Base-by-base conservation (phyloP, 2,113 vertebrate genomes). In the Scopus umbretta region DNA sequence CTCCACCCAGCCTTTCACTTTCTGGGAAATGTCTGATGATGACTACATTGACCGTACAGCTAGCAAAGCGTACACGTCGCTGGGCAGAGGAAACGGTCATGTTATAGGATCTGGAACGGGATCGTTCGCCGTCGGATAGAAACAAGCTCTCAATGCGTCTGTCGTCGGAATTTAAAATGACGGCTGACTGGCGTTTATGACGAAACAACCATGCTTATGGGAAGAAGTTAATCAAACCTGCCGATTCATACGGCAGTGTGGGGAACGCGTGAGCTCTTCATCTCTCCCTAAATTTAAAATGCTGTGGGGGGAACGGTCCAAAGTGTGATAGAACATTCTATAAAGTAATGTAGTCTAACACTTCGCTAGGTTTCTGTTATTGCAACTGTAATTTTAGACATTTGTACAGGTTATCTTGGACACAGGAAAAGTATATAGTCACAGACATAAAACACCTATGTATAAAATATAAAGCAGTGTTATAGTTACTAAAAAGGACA, bases 401-500 rank as follows among this genome's bases (percentile, higher is more conserved):
- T 96, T 96, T 96, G 97, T 97, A 98, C 96, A 97, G 97, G 88
- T 97, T 97, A 96, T 96, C 85, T 98, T 90, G 89, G 97, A 97
- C 97, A 97, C 92, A 96, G 94, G 95, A 95, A 96, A 97, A 97
- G 94, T 96, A 97, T 98, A 97, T 97, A 92, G 96, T 97, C 94
- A 93, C 92, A 90, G 91, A 98, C 96, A 96, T 92, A 98, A 97
- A 97, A 97, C 97, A 97, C 96, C 94, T 96, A 85, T 88, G 96
- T 97, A 93, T 90, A 97, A 97, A 97, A 96, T 92, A 94, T 97
- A 97, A 97, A 97, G 96, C 98, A 98, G 97, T 97, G 97, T 98
- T 98, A 98, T 97, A 98, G 96, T 98, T 98, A 96, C 97, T 96
- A 97, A 97, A 97, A 98, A 98, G 98, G 97, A 98, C 97, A 98